A percentile compares a stretch with the other conserved stretches of the same genome.
phyloP scores from a whole-genome alignment of 2,888 invertebrate genomes.

The Lissonota sp. region DNA sequence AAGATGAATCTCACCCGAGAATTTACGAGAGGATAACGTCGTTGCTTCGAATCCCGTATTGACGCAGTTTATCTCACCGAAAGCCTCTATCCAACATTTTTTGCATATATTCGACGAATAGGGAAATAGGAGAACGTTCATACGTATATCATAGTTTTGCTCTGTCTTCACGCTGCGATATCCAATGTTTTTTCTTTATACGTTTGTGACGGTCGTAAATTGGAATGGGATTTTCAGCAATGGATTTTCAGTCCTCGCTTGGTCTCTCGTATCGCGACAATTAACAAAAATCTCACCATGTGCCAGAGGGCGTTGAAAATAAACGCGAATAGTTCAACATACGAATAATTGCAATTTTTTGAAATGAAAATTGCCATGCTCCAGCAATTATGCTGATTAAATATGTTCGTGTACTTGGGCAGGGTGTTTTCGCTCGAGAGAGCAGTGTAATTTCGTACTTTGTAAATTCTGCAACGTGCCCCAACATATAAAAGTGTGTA shows the following conservation, averaged over 20 bases:
- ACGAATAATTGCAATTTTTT: slow-evolving; percentile 10
- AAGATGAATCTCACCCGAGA: slow-evolving; percentile 26
- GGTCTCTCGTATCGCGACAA: not conserved
- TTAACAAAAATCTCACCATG: slow-evolving; percentile 27
- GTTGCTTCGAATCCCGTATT: slow-evolving; percentile 27
- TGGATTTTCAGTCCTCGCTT: too few relatives aligned
- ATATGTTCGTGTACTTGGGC: not conserved
- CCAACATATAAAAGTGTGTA: not conserved
- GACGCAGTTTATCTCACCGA: not conserved
- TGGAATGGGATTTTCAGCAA: too few relatives aligned
- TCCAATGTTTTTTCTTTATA: not conserved
- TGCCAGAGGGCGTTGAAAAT: not conserved
- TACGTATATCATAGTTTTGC: slow-evolving; percentile 46
- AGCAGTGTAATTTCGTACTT: slow-evolving; percentile 10
- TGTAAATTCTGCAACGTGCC: slow-evolving; percentile 4
- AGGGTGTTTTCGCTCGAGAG: not conserved
- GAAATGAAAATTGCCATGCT: slow-evolving; percentile 24
- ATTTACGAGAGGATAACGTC: slow-evolving; percentile 56
- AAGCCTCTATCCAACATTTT: slow-evolving; percentile 27
- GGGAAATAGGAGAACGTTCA: slow-evolving; percentile 32
- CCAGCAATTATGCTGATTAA: slow-evolving; percentile 36
- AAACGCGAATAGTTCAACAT: not conserved
- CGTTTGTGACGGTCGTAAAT: not conserved
- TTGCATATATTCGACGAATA: slow-evolving; percentile 43
- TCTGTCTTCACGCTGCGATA: slow-evolving; percentile 5